Conservation (phyloP, 2,888 invertebrate species). For the Drosophila gaucha region DNA sequence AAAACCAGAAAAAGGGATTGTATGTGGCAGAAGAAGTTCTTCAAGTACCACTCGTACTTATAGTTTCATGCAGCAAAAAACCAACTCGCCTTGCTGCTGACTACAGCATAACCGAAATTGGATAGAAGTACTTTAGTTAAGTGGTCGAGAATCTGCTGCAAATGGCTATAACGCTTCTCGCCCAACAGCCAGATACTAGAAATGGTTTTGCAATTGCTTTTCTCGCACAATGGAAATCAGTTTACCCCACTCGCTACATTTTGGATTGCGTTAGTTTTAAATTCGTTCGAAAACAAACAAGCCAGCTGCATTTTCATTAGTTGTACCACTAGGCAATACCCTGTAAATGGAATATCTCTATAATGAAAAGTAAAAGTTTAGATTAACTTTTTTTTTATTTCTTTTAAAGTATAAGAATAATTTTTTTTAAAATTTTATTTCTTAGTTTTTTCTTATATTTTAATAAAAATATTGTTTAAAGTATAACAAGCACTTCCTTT, state of each 20-base stretch:
- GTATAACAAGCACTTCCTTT: too few species aligned
- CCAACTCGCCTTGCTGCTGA: conserved; percentile 40
- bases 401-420: too few species aligned
- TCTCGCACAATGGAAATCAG: conserved; percentile 27
- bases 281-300: conserved; percentile 17
- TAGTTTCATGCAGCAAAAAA: conserved; percentile 30
- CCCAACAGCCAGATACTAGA: conserved; percentile 13
- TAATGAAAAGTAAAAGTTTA: too few species aligned
- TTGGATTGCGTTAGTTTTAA: conserved; percentile 30
- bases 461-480: too few species aligned
- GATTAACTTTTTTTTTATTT: too few species aligned
- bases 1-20: neutral
- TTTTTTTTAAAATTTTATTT: too few species aligned
- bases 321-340: neutral
- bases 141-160: conserved; percentile 55
- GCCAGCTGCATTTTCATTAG: neutral
- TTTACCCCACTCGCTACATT: conserved; percentile 18
- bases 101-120: conserved; percentile 54
- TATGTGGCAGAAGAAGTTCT: conserved; percentile 26
- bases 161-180: conserved; percentile 37
- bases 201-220: conserved; percentile 38
- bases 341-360: conserved; percentile 1
- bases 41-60: conserved; percentile 12
- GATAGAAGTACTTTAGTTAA: conserved; percentile 57
- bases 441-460: too few species aligned